These are phyloP conservation scores for Ceratosolen solmsi DNA, from an alignment of 1,140 invertebrate species.

Conservation along the genomic window DNA sequence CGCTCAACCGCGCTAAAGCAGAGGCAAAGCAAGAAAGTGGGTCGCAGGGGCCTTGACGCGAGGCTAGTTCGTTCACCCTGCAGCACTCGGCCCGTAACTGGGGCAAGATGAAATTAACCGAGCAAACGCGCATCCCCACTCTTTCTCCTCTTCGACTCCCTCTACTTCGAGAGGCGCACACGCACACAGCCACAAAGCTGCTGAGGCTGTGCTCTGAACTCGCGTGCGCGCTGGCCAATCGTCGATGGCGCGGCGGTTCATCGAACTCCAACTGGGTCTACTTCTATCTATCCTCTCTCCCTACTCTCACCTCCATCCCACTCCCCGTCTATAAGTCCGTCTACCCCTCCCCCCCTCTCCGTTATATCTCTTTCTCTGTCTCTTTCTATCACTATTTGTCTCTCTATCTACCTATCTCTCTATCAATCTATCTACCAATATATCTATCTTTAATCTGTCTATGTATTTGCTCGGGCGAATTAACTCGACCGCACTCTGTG, in stretches of 20 bases:
- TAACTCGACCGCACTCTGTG: neutral
- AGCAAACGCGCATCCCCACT: constrained; percentile 57
- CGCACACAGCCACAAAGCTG: constrained; percentile 22
- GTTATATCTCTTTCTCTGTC: constrained; percentile 51
- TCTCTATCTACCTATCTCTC: neutral
- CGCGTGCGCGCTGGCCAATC: constrained; percentile 50
- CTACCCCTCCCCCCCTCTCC: constrained; percentile 46
- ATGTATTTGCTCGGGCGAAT: neutral
- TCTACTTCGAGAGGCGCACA: constrained; percentile 22
- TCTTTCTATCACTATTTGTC: constrained; percentile 23
- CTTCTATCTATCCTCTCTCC: constrained; percentile 39
- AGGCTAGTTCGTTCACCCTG: constrained; percentile 74
- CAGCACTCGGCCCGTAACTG: constrained; percentile 71
- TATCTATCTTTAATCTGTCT: neutral
- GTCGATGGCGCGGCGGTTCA: constrained; percentile 63
- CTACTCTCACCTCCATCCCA: constrained; percentile 37
- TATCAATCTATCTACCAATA: no score
- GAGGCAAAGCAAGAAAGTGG: constrained; percentile 64
- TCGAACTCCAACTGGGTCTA: constrained; percentile 72
- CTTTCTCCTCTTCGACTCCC: constrained; percentile 42
- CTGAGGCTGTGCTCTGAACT: constrained; percentile 54
- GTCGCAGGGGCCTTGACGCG: constrained; percentile 74
- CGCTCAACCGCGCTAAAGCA: constrained; percentile 41
- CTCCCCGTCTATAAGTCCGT: constrained; percentile 28
- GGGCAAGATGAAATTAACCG: constrained; percentile 75